Evolutionary conservation across 2,888 invertebrate species (phyloP), one percentile per base, ranked within the genome.

Genomic region (Gortyna flavago): DNA sequence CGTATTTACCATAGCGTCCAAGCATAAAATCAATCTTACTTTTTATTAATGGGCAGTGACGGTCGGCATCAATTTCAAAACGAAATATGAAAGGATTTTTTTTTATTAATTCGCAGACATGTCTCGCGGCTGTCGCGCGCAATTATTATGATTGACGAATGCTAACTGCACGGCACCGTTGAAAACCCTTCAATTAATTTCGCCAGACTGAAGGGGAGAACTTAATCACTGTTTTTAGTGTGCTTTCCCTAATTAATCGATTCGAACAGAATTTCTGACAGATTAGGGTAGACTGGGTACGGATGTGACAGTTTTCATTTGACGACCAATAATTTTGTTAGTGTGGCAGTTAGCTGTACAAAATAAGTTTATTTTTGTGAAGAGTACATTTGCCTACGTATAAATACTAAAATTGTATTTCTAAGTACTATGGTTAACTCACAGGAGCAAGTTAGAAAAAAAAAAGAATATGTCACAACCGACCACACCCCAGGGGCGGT

Each of bases 121-220:
- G 62, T 35, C 70, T 57, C 66, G 44, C 35, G 65, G 54, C 54
- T 80, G 81, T 76, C 77, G 77, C 64, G 59, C 41, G 72, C 75
- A 77, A 79, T 84, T 78, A 80, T 79, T 59, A 77, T 85, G 81
- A 85, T 86, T 87, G 81, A 82, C 81, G 80, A 79, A 80, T 74
- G 75, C 81, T 87, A 80, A 86, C 86, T 88, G 86, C 89, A 87
- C 70, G 77, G 79, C 67, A 76, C 71, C 77, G 81, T 71, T 74
- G 72, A 78, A 79, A 79, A 79, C 85, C 76, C 85, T 86, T 83
- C 86, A 88, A 89, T 86, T 89, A 90, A 86, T 87, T 77, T 70
- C 65, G 54, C 77, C 74, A 81, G 74, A 57, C 80, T 84, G 72
- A 70, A 72, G 75, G 81, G 84, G 71, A 71, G 80, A 54, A 80